Conservation (phyloP, 2,888 invertebrate genomes). For the Antheraea assamensis region DNA sequence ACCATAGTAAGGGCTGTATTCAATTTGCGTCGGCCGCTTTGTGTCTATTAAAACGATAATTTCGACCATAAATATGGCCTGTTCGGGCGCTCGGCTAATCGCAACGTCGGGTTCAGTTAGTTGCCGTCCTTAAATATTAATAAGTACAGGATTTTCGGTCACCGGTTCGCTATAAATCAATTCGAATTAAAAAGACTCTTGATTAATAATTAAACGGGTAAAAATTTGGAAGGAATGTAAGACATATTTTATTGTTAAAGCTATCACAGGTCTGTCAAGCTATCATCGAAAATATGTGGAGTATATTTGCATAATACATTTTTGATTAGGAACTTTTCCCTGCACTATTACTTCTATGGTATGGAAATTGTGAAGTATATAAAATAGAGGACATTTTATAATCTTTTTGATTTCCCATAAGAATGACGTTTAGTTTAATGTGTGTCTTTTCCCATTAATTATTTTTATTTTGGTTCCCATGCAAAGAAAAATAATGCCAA, state of each 20-base stretch:
- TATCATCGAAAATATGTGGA: too few relatives aligned
- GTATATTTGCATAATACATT: background rate
- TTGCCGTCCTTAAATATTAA: constrained; percentile 16
- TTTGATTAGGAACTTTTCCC: background rate
- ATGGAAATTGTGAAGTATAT: background rate
- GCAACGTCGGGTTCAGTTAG: constrained; percentile 4
- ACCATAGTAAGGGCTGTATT: constrained; percentile 39
- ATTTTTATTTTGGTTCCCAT: too few relatives aligned
- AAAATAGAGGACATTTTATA: background rate
- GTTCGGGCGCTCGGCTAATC: constrained; percentile 31
- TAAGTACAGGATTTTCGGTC: constrained; percentile 9
- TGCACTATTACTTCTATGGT: background rate
- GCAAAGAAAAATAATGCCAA: too few relatives aligned
- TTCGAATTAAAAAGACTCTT: background rate
- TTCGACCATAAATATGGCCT: constrained; percentile 47
- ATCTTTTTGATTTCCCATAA: background rate
- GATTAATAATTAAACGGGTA: background rate
- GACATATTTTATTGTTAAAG: background rate
- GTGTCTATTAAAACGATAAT: constrained; percentile 52
- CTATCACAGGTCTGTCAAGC: background rate
- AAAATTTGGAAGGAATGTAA: background rate
- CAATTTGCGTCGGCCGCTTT: constrained; percentile 47
- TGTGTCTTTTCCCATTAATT: background rate
- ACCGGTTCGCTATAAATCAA: background rate
- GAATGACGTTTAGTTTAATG: background rate